These are phyloP conservation scores for Myocastor coypus DNA, from an alignment of 2,113 vertebrate species.

Conservation along the genomic window DNA sequence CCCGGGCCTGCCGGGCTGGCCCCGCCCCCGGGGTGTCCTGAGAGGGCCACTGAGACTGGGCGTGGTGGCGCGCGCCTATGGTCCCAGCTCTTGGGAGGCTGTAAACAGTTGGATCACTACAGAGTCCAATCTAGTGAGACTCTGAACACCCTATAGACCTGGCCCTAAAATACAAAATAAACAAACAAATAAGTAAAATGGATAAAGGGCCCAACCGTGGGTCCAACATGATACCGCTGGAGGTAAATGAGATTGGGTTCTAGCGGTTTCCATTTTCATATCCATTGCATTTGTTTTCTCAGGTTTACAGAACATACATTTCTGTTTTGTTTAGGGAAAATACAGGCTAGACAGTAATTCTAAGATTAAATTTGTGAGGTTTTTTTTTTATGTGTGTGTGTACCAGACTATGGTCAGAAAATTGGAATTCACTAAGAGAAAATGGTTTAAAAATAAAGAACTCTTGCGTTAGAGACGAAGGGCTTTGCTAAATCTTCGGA, in stretches of 20 bases:
- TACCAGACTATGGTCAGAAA: neutral
- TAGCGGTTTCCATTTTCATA: neutral
- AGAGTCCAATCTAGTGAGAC: too few species aligned
- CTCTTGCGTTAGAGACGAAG: neutral
- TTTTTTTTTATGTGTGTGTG: conserved; percentile 37
- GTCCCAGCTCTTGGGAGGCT: too few species aligned
- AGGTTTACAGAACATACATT: neutral
- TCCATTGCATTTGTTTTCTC: neutral
- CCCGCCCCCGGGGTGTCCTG: too few species aligned
- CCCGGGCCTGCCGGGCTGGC: too few species aligned
- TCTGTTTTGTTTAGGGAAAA: neutral
- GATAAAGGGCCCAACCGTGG: neutral
- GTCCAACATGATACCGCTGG: neutral
- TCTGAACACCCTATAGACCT: too few species aligned
- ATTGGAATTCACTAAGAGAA: neutral
- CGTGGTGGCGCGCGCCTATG: too few species aligned
- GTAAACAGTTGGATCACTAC: too few species aligned
- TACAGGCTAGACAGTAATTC: neutral
- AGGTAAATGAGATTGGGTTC: conserved; percentile 3
- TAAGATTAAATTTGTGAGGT: conserved; percentile 21
- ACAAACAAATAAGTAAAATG: neutral
- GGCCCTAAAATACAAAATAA: too few species aligned
- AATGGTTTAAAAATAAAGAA: conserved; percentile 55
- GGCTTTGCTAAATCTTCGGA: conserved; percentile 49
- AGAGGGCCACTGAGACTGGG: too few species aligned